Evolutionary conservation across 2,888 invertebrate species (phyloP), one percentile per base, ranked within the genome.

Genomic region (Dyspetes luteomarginatus): DNA sequence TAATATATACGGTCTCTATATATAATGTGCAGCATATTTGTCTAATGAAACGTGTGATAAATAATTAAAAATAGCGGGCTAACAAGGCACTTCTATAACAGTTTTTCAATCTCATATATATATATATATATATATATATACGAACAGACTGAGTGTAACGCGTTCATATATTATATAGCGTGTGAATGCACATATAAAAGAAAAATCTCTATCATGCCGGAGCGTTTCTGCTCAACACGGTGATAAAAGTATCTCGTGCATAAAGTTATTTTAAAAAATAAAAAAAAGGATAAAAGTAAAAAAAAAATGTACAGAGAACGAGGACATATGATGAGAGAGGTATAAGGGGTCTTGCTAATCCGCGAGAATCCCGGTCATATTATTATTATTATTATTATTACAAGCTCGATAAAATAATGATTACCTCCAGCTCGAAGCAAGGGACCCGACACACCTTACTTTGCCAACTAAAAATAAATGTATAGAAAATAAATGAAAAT

Each of bases 161-260:
- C 19, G 15, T 64, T 3, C 17, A 43, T n/a, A 17, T 12, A 30
- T 60, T 60, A 48, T 67, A 17, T 56, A 26, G 45, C 64, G 60
- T 52, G 22, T 68, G 62, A 68, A 64, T 68, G 73, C 68, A 68
- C 68, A 36, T 45, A 26, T 48, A 62, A 55, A 68, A 43, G 24
- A 58, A 67, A 79, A 75, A 76, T 58, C 55, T 41, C 56, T 45
- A 36, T 52, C 12, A 36, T 12, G 36, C 9, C 3, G 12, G 36
- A 50, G 67, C 67, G 43, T 62, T 52, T 60, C 50, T 82, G 82
- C 64, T 74, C 72, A 84, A 82, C 82, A 77, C 76, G 75, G 78
- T 75, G 78, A 78, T 74, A 79, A 84, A 79, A 82, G 65, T 69
- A 81, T 84, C 74, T 84, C 82, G 82, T 84, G 83, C 83, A 84